phyloP scores from a whole-genome alignment of 2,113 vertebrate genomes.

The Lophura nycthemera region DNA sequence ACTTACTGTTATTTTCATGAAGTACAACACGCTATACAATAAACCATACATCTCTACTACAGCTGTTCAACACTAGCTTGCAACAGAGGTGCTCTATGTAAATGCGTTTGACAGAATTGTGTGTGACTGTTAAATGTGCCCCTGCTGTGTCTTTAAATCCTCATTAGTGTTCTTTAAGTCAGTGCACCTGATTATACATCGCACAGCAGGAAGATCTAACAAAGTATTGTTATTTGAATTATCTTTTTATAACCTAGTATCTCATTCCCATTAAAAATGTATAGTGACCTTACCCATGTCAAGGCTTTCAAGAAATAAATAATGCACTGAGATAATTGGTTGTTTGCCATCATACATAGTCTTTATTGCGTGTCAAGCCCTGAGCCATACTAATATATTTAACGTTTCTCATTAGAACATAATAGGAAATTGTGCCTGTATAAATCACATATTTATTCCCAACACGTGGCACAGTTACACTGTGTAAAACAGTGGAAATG shows the following conservation, averaged over 20 bases:
- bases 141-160: slow-evolving; percentile 23
- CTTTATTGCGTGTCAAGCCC: slow-evolving; percentile 46
- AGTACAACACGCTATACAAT: neutral
- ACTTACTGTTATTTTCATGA: neutral
- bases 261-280: neutral
- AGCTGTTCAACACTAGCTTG: neutral
- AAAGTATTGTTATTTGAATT: slow-evolving; percentile 27
- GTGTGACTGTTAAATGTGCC: neutral
- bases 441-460: slow-evolving; percentile 52
- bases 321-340: slow-evolving; percentile 50
- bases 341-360: slow-evolving; percentile 16
- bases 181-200: slow-evolving; percentile 17
- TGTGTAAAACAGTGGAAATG: slow-evolving; percentile 27
- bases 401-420: slow-evolving; percentile 54
- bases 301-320: slow-evolving; percentile 61
- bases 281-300: slow-evolving; percentile 16
- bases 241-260: slow-evolving; percentile 27
- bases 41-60: neutral
- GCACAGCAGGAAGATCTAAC: neutral
- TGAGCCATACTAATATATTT: slow-evolving; percentile 48
- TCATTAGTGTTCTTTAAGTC: slow-evolving; percentile 51
- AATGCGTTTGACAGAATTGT: slow-evolving; percentile 14
- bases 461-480: slow-evolving; percentile 35
- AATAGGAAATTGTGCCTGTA: slow-evolving; percentile 41
- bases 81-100: neutral